phyloP scores from a whole-genome alignment of 2,888 invertebrate species.

The Seladonia tumulorum region DNA sequence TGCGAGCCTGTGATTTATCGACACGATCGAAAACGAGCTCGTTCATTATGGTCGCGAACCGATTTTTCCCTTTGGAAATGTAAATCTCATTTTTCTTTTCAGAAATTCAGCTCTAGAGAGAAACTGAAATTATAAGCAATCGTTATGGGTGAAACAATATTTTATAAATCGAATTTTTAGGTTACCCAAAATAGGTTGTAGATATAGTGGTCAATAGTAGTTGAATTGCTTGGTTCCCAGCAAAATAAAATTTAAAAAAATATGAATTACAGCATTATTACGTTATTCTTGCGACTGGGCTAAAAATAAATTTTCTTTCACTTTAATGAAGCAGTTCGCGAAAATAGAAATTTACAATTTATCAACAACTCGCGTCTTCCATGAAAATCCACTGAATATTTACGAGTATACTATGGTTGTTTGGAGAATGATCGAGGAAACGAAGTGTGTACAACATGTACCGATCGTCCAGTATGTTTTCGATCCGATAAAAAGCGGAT shows the following conservation, averaged over 20 bases:
- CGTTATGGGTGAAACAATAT: too few species aligned
- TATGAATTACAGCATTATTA: too few species aligned
- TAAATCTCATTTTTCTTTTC: too few species aligned
- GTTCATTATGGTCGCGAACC: not conserved
- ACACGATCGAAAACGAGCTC: not conserved
- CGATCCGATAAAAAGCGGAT: not conserved
- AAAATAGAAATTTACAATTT: not conserved
- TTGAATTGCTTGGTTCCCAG: too few species aligned
- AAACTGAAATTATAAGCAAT: not conserved
- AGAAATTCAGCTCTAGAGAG: not conserved
- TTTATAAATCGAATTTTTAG: too few species aligned
- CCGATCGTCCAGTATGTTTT: not conserved
- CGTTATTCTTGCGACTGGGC: too few species aligned
- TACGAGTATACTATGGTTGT: not conserved
- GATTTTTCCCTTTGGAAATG: not conserved
- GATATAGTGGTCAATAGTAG: too few species aligned
- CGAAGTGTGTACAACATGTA: slow-evolving; percentile 1
- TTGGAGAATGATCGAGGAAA: not conserved
- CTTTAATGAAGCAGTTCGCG: not conserved
- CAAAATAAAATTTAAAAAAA: too few species aligned
- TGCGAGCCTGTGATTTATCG: not conserved
- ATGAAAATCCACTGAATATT: too few species aligned
- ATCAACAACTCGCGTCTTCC: too few species aligned
- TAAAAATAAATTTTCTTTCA: not conserved
- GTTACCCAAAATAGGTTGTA: too few species aligned